Base-by-base conservation (phyloP, 2,797 vertebrate species). In the Telmatherina bonti region DNA sequence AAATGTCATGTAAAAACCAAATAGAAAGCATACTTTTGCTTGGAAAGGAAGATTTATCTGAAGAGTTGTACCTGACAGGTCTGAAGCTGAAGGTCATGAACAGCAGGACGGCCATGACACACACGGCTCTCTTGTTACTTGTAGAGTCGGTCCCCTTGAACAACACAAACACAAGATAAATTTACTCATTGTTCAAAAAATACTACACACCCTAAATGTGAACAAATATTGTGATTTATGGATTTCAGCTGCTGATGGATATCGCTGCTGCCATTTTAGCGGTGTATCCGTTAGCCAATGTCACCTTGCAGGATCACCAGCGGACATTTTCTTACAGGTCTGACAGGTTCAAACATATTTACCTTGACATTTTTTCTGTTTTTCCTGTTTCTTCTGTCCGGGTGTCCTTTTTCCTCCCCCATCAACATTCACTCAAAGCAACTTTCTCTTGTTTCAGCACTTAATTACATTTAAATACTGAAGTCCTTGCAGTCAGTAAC, bases 61-160 rank as follows among this genome's bases (percentile, higher is more conserved):
- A 5, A 22, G 27, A 22, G 33, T 1, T 26, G 15, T 84, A 97
- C 96, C 96, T 96, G 89, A 95, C 92, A 0, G 96, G 96, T 38
- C 96, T 95, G 12, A 96, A 96, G 92, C 95, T 97, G 91, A 97
- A 96, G 65, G 96, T 95, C 74, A 97, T 90, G 85, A 97, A 97
- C 26, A 97, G 93, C 49, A 97, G 93, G 22, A 97, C 81, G 13
- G 93, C 96, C 96, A 97, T 96, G 82, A 96, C 93, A 27, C 96
- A 97, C 68, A 96, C 92, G 0, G 95, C 95, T 72, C 96, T 89
- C 85, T 95, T 95, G 89, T 95, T 96, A 29, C 84, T 94, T 0
- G 93, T 93, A 0, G 96, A 94, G 15, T 96, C 95, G 15, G 86
- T 31, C 27, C 92, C 88, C 94, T 93, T 91, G 78, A 87, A 88